Percentiles rank a stretch among this genome's conserved stretches.
These are phyloP conservation scores for Gallinago solitaria DNA, from an alignment of 2,797 vertebrate species.

Conservation along the genomic window DNA sequence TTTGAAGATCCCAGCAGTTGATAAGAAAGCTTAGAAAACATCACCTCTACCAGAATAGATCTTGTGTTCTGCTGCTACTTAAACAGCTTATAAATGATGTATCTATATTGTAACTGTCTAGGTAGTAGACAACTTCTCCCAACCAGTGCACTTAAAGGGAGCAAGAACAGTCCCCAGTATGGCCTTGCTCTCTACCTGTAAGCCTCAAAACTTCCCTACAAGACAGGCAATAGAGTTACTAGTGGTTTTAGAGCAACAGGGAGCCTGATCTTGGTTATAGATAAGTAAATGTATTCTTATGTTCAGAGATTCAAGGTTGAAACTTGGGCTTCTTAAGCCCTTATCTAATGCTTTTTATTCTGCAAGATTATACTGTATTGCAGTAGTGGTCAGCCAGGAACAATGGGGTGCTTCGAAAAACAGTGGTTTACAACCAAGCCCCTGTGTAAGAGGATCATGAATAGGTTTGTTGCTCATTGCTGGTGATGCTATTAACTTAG, in stretches of 20 bases:
- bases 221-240: no score
- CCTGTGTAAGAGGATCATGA: neutral
- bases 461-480: neutral
- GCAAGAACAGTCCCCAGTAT: neutral
- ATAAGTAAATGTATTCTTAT: neutral
- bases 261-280: neutral
- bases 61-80: neutral
- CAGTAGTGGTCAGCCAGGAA: neutral
- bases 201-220: neutral
- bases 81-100: neutral
- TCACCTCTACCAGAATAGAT: neutral
- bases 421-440: neutral
- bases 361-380: no score
- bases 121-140: neutral
- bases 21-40: neutral
- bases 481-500: neutral
- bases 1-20: neutral
- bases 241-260: no score
- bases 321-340: accelerated
- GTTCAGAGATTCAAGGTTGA: neutral
- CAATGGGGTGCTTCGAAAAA: neutral
- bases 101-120: neutral
- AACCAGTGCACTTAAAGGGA: neutral
- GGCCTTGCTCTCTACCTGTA: neutral
- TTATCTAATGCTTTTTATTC: no score